Evolutionary conservation across 2,113 vertebrate genomes (phyloP).

Genomic region (Tamias sibiricus): DNA sequence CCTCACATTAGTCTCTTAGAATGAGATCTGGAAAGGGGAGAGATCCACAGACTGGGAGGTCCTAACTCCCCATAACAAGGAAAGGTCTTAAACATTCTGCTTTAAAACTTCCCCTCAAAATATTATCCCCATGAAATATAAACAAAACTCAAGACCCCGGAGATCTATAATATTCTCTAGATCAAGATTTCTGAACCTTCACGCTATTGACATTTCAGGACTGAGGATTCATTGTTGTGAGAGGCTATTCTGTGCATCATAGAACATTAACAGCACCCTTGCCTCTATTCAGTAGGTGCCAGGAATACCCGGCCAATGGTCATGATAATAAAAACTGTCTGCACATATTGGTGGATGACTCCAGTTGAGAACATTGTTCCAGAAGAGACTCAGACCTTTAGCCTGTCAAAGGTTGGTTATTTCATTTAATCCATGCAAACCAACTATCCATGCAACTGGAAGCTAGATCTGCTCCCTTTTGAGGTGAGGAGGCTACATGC

Average conservation of each 20-base stretch:
- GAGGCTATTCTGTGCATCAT: fast-evolving
- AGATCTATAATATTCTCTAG: neutral
- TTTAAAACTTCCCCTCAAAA: neutral
- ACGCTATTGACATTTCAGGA: neutral
- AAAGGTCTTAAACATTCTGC: neutral
- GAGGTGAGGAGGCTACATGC: neutral
- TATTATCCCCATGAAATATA: neutral
- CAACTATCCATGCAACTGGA: neutral
- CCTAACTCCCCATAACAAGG: neutral
- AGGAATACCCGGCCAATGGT: neutral
- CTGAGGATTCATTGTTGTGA: neutral
- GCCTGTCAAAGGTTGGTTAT: neutral
- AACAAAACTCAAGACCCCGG: neutral
- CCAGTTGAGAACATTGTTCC: neutral
- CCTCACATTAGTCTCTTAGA: neutral
- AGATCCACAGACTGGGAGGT: neutral
- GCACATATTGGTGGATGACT: neutral
- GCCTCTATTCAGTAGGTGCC: neutral
- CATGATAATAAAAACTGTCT: neutral
- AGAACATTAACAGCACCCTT: neutral
- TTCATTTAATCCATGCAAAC: neutral
- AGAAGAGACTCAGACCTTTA: neutral
- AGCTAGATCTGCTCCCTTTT: neutral
- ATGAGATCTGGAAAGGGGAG: neutral
- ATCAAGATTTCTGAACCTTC: neutral